Evolutionary conservation across 2,797 vertebrate species (phyloP), one percentile per base, ranked within the genome.

Genomic region (Peromyscus aztecus): DNA sequence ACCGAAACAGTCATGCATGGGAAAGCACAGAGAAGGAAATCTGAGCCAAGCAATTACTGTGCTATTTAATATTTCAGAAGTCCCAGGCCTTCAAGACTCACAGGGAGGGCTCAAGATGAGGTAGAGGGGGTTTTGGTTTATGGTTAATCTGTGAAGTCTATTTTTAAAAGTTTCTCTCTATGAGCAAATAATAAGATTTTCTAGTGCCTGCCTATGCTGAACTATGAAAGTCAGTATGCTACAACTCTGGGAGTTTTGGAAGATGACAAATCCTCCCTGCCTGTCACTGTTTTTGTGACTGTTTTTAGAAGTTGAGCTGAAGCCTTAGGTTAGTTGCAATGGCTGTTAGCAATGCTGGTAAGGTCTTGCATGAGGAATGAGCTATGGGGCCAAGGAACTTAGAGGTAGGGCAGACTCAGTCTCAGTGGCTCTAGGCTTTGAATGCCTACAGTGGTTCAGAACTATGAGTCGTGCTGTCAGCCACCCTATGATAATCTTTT

Each of bases 111-210:
- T 90, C 71, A 76, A 78, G 75, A 83, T 11, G 61, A 86, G 52
- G n/a, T 2, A 12, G 65, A 91, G 92, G 63, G 71, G 71, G 71
- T 82, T 49, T 71, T 16, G 23, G 59, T 61, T 77, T 89, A 77
- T 89, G 24, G 92, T 73, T 78, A 80, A 96, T 65, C 52, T 7
- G 75, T 11, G 7, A 78, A 89, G 81, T 93, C 90, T 73, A 63
- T 75, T 78, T 90, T 59, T 89, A 59, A 29, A 95, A 91, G 24
- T 93, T 96, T 90, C 84, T 93, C 46, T 65, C 46, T 75, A 46
- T 21, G 29, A 55, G 59, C 59, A 85, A 65, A 69, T 63, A 31
- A 49, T 93, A 95, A 82, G 21, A 63, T 90, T 92, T 76, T 85
- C 59, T 37, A 82, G 43, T 55, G 55, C 87, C 73, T 90, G 59